These are phyloP conservation scores for Podarcis muralis DNA, from an alignment of 2,113 vertebrate genomes.

Conservation along the genomic window DNA sequence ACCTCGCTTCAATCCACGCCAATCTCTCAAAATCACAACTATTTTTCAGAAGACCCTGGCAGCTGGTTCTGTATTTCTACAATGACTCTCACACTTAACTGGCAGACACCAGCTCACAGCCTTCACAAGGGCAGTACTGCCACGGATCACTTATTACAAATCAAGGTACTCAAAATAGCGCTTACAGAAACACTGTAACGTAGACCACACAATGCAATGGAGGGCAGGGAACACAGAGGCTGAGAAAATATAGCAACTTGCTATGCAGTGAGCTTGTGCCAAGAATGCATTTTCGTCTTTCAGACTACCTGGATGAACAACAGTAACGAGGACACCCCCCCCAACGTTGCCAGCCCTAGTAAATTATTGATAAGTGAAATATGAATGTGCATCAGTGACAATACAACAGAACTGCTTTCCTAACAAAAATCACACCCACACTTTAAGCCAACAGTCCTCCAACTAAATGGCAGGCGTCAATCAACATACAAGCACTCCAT, in stretches of 20 bases:
- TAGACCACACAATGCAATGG: too few relatives aligned
- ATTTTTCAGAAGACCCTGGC: not conserved
- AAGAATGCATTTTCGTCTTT: not conserved
- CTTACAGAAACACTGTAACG: not conserved
- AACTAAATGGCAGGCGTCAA: not conserved
- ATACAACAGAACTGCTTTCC: not conserved
- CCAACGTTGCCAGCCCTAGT: not conserved
- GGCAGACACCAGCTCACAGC: not conserved
- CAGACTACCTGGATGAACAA: not conserved
- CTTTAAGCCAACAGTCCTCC: not conserved
- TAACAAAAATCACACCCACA: not conserved
- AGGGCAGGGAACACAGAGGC: not conserved
- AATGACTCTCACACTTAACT: not conserved
- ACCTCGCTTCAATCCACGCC: not conserved
- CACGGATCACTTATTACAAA: not conserved
- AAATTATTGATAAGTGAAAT: conserved; percentile 20
- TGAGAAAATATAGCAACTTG: not conserved
- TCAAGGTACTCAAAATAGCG: not conserved
- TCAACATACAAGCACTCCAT: not conserved
- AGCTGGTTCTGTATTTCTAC: not conserved
- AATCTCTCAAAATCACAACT: not conserved
- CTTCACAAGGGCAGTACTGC: not conserved
- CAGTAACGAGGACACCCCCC: not conserved
- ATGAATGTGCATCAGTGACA: not conserved
- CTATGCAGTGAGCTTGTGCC: not conserved